Evolutionary conservation across 2,888 invertebrate species (phyloP).

Genomic region (Chamaedrilus cognettii): DNA sequence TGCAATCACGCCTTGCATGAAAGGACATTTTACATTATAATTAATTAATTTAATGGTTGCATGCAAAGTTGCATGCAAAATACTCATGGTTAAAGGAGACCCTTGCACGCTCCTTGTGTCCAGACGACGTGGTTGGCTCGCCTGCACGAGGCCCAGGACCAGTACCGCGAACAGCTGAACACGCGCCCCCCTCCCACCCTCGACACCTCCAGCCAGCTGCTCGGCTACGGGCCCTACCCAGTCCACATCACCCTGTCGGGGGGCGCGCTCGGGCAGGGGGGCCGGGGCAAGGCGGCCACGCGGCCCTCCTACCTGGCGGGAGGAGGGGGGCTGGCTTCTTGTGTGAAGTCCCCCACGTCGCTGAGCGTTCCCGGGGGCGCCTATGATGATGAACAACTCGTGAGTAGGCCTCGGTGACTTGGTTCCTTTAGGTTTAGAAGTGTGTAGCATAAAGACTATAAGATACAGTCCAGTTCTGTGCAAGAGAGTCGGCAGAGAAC

Average conservation of each 20-base stretch:
- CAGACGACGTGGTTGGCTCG: slow-evolving; percentile 63
- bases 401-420: background rate
- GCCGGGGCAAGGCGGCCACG: background rate
- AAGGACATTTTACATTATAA: too few relatives aligned
- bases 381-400: background rate
- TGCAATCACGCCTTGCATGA: too few relatives aligned
- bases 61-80: too few relatives aligned
- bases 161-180: slow-evolving; percentile 48
- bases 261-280: background rate
- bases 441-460: background rate
- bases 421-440: background rate
- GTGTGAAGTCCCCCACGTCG: background rate
- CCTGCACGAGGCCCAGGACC: slow-evolving; percentile 63
- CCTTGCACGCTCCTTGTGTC: too few relatives aligned
- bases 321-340: background rate
- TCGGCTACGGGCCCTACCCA: background rate
- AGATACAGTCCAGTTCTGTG: too few relatives aligned
- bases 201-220: background rate
- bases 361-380: background rate
- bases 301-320: too few relatives aligned
- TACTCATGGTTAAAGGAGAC: too few relatives aligned
- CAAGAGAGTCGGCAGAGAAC: too few relatives aligned
- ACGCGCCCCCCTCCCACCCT: background rate
- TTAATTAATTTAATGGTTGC: too few relatives aligned
- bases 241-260: background rate